Evolutionary conservation across 1,140 invertebrate species (phyloP).

Genomic region (Paramacrobiotus metropolitanus): DNA sequence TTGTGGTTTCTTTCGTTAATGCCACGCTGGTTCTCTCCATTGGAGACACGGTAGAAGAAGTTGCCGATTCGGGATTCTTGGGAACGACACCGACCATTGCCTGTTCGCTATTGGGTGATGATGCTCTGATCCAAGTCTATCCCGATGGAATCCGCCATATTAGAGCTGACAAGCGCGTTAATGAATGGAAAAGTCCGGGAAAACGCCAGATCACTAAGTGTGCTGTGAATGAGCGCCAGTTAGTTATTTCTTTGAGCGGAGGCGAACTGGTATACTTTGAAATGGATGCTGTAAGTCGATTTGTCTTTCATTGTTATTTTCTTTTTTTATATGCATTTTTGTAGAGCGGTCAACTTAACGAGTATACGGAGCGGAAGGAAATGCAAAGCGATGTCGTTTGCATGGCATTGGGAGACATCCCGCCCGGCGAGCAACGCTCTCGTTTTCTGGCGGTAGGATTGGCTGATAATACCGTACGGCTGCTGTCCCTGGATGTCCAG

Average conservation of each 20-base stretch:
- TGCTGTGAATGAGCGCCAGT: conserved; percentile 92
- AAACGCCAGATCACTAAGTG: conserved; percentile 93
- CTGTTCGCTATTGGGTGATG: conserved; percentile 85
- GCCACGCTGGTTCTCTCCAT: conserved; percentile 96
- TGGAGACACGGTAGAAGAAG: conserved; percentile 98
- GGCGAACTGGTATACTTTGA: conserved; percentile 98
- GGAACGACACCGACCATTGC: conserved; percentile 91
- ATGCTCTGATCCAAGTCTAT: conserved; percentile 92
- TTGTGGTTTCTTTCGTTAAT: conserved; percentile 99
- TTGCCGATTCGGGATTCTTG: conserved; percentile 94
- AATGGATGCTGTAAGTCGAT: conserved; percentile 74
- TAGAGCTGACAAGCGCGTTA: conserved; percentile 81
- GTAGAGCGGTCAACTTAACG: conserved; percentile 85
- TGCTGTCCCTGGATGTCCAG: conserved; percentile 94
- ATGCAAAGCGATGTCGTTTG: conserved; percentile 91
- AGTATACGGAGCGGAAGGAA: conserved; percentile 87
- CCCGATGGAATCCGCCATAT: conserved; percentile 97
- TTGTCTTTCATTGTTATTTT: neutral
- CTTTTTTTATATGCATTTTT: neutral
- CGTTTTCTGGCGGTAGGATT: conserved; percentile 91
- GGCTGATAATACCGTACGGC: conserved; percentile 83
- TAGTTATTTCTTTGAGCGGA: conserved; percentile 87
- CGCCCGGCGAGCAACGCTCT: conserved; percentile 74
- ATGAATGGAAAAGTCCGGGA: conserved; percentile 95
- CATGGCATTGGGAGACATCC: conserved; percentile 88